These are phyloP conservation scores for Semicossyphus pulcher DNA, from an alignment of 2,113 vertebrate species.

Conservation along the genomic window DNA sequence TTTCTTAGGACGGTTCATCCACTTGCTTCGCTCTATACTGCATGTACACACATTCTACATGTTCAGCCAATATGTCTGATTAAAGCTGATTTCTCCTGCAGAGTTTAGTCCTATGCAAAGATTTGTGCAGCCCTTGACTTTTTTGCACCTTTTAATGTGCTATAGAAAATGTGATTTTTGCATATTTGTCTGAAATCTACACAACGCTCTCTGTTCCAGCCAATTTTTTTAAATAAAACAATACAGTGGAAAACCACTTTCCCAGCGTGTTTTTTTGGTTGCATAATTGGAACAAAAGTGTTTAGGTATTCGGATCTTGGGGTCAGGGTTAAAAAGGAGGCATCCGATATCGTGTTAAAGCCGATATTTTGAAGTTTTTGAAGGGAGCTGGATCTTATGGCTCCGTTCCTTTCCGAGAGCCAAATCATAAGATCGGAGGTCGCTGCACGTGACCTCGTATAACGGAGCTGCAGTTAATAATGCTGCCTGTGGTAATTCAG, in stretches of 20 bases:
- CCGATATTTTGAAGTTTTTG: too few species aligned
- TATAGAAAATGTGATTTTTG: conserved; percentile 51
- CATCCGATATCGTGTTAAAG: too few species aligned
- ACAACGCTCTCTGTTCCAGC: conserved; percentile 47
- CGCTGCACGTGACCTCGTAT: too few species aligned
- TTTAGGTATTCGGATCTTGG: too few species aligned
- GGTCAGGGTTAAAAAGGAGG: too few species aligned
- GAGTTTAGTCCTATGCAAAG: conserved; percentile 74
- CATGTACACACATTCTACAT: conserved; percentile 40
- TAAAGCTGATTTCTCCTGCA: conserved; percentile 52
- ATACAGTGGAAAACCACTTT: conserved; percentile 16
- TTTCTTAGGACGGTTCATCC: conserved; percentile 19
- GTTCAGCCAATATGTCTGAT: conserved; percentile 21
- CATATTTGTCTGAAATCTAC: conserved; percentile 43
- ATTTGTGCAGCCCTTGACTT: conserved; percentile 54
- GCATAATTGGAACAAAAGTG: not conserved
- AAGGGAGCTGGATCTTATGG: too few species aligned
- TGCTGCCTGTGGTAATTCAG: too few species aligned
- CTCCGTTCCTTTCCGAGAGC: too few species aligned
- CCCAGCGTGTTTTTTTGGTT: not conserved
- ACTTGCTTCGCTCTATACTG: conserved; percentile 39
- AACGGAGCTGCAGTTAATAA: too few species aligned
- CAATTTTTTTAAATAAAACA: conserved; percentile 64
- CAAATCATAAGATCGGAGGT: too few species aligned
- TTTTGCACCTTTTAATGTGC: conserved; percentile 64